These are phyloP conservation scores for Diphyllodes magnificus DNA, from an alignment of 2,113 vertebrate species.

Conservation along the genomic window DNA sequence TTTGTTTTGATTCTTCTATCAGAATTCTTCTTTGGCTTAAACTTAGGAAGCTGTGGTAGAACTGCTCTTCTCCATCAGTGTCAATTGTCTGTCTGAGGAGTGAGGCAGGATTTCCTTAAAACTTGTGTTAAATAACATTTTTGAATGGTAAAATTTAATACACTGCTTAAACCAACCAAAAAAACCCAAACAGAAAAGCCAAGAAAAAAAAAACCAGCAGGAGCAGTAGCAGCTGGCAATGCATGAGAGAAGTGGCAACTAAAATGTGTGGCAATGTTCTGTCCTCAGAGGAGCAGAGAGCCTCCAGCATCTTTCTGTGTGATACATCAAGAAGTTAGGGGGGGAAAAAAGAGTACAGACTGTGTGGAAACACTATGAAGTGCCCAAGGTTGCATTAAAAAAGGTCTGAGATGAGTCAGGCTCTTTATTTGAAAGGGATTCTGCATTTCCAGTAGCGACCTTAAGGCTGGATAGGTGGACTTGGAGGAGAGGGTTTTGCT, in stretches of 20 bases:
- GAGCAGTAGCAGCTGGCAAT: not conserved
- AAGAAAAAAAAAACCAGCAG: not conserved
- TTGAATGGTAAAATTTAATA: not conserved
- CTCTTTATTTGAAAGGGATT: not conserved
- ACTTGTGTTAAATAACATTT: not conserved
- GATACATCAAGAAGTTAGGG: not conserved
- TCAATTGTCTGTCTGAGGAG: not conserved
- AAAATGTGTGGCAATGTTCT: not conserved
- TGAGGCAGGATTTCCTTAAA: not conserved
- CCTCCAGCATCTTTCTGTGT: not conserved
- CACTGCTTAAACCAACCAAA: not conserved
- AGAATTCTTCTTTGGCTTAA: not conserved
- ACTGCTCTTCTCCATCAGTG: rapidly evolving
- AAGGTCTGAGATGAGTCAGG: not conserved
- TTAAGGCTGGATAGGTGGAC: not conserved
- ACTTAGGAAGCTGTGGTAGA: not conserved
- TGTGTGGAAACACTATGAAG: not conserved
- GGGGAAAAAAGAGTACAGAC: rapidly evolving
- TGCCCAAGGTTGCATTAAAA: not conserved
- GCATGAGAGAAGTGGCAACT: not conserved
- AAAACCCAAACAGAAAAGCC: not conserved
- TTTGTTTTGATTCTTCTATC: not conserved
- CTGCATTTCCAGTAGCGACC: not conserved
- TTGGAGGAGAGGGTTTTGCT: not conserved
- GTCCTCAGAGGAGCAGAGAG: not conserved